These are phyloP conservation scores for Megastigmus dorsalis DNA, from an alignment of 2,888 invertebrate genomes.

Conservation along the genomic window DNA sequence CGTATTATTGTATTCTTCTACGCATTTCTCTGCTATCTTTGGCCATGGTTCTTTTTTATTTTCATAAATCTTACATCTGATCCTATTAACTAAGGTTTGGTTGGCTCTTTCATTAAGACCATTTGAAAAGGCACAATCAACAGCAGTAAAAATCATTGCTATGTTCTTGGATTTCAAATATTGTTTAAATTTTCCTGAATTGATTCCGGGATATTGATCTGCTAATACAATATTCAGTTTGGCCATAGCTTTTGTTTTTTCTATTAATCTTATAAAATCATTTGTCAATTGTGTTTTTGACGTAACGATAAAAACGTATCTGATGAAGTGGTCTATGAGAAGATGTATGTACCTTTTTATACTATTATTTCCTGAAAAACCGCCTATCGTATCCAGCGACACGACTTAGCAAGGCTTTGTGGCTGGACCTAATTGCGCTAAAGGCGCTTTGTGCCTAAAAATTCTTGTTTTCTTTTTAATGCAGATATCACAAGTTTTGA, in stretches of 20 bases:
- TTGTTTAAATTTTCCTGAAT: no score
- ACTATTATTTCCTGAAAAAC: conserved; percentile 59
- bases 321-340: conserved; percentile 60
- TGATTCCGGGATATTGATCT: conserved; percentile 63
- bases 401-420: conserved; percentile 60
- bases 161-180: conserved; percentile 57
- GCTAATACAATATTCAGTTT: conserved; percentile 56
- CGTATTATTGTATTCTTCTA: conserved; percentile 60
- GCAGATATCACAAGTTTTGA: no score
- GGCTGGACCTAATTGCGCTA: conserved; percentile 62
- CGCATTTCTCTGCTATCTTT: conserved; percentile 59
- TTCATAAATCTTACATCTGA: conserved; percentile 62
- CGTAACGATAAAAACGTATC: conserved; percentile 59
- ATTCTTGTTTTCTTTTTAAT: no score
- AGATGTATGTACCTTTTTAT: conserved; percentile 63
- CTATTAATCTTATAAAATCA: conserved; percentile 60
- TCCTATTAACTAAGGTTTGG: conserved; percentile 59
- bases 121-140: conserved; percentile 56
- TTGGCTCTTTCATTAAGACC: conserved; percentile 55
- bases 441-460: conserved; percentile 57
- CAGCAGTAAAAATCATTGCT: conserved; percentile 62
- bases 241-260: conserved; percentile 33
- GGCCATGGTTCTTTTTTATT: conserved; percentile 60
- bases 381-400: conserved; percentile 63
- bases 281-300: conserved; percentile 59